Conservation (phyloP, 2,888 invertebrate species). For the Pammene aurita region DNA sequence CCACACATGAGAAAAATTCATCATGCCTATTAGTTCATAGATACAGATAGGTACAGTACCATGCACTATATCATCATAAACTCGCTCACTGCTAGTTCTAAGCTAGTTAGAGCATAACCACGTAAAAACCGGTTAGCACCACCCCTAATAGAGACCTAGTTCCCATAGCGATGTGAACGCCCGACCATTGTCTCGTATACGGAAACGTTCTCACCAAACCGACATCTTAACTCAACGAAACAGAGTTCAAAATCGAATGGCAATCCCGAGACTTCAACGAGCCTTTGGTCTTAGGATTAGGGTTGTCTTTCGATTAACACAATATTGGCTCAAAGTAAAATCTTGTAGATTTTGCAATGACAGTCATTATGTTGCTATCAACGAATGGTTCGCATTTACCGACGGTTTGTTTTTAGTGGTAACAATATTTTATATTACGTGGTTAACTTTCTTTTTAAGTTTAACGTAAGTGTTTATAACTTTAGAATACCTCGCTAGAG, state of each 20-base stretch:
- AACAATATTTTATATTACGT: neutral
- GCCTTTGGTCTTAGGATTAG: neutral
- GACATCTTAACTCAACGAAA: slow-evolving; percentile 10
- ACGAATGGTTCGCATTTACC: slow-evolving; percentile 11
- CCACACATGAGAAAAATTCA: too few relatives aligned
- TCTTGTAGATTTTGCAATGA: slow-evolving; percentile 24
- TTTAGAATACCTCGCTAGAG: too few relatives aligned
- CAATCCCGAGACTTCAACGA: neutral
- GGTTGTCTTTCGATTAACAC: neutral
- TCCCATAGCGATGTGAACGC: slow-evolving; percentile 31
- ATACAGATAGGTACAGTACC: too few relatives aligned
- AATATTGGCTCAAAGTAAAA: slow-evolving; percentile 9
- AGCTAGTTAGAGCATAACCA: slow-evolving; percentile 1
- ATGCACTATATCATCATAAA: too few relatives aligned
- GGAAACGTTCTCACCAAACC: slow-evolving; percentile 13
- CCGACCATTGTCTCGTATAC: slow-evolving; percentile 29
- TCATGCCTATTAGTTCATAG: too few relatives aligned
- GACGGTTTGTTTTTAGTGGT: neutral
- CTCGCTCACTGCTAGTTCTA: neutral
- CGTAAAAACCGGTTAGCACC: slow-evolving; percentile 19
- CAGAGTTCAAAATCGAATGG: slow-evolving; percentile 7
- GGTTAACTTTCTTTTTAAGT: neutral
- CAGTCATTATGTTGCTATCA: slow-evolving; percentile 25
- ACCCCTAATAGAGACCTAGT: slow-evolving; percentile 37
- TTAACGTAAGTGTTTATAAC: neutral